Conservation (phyloP, 1,140 invertebrate species). For the Scaptomyza montana region DNA sequence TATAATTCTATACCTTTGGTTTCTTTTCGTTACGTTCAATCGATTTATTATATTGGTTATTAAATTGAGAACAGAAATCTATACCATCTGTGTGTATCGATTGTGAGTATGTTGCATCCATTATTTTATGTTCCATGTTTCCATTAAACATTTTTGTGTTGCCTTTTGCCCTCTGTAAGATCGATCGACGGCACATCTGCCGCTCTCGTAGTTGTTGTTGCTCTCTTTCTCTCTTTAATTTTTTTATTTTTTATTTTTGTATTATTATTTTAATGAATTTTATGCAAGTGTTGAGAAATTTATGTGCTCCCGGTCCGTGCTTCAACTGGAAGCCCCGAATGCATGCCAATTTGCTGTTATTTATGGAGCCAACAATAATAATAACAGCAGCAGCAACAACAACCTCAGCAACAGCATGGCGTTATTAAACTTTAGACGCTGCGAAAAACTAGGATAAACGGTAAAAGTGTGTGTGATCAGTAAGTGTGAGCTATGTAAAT, state of each 20-base stretch:
- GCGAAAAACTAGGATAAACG: constrained; percentile 42
- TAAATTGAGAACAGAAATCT: too few relatives aligned
- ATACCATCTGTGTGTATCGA: background rate
- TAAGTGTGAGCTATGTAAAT: background rate
- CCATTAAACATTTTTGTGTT: constrained; percentile 12
- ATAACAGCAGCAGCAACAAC: constrained; percentile 20
- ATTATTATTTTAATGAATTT: constrained; percentile 75
- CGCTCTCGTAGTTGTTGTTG: constrained; percentile 42
- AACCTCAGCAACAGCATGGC: constrained; percentile 29
- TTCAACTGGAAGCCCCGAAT: constrained; percentile 64
- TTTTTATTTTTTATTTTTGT: constrained; percentile 21
- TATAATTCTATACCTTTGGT: too few relatives aligned
- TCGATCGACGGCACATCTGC: constrained; percentile 66
- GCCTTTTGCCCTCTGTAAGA: constrained; percentile 21
- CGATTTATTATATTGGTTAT: too few relatives aligned
- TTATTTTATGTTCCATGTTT: constrained; percentile 4
- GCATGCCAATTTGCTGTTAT: constrained; percentile 77
- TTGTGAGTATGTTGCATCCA: background rate
- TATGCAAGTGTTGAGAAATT: constrained; percentile 79
- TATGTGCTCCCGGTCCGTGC: constrained; percentile 63
- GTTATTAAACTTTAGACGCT: constrained; percentile 65
- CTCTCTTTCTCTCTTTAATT: background rate
- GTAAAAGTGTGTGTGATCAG: background rate
- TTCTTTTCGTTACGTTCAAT: too few relatives aligned
- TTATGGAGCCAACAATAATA: constrained; percentile 55